These are phyloP conservation scores for Drosophila bocqueti DNA, from an alignment of 1,140 invertebrate species.

Conservation along the genomic window DNA sequence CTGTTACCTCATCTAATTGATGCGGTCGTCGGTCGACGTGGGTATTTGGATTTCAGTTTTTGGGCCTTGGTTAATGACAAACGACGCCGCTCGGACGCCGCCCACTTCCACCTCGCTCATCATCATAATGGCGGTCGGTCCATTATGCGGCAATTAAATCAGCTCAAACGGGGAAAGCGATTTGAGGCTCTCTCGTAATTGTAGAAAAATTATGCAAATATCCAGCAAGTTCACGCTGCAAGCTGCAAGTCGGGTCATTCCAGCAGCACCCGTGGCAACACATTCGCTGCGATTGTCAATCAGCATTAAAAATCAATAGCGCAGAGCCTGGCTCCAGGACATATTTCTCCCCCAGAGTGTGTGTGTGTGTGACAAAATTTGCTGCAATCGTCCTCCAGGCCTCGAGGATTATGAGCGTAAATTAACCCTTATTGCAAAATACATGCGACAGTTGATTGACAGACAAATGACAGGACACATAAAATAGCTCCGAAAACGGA, in stretches of 20 bases:
- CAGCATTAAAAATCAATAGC: constrained; percentile 78
- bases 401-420: constrained; percentile 78
- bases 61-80: constrained; percentile 30
- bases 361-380: constrained; percentile 63
- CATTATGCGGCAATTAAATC: constrained; percentile 76
- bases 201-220: constrained; percentile 68
- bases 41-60: constrained; percentile 49
- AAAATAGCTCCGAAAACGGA: constrained; percentile 51
- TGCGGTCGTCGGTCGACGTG: constrained; percentile 54
- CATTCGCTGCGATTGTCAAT: constrained; percentile 61
- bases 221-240: constrained; percentile 20
- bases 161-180: constrained; percentile 56
- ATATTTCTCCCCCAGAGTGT: constrained; percentile 20
- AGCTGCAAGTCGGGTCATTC: constrained; percentile 5
- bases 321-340: constrained; percentile 53
- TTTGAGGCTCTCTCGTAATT: constrained; percentile 33
- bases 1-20: constrained; percentile 66
- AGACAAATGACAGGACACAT: constrained; percentile 80
- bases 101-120: constrained; percentile 20
- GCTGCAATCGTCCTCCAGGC: constrained; percentile 58
- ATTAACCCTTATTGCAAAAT: constrained; percentile 83
- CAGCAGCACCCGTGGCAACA: constrained; percentile 7
- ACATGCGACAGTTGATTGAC: constrained; percentile 82
- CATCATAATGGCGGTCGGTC: constrained; percentile 45
- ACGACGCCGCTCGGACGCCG: neutral